phyloP scores from a whole-genome alignment of 2,888 invertebrate genomes.

The Mimas tiliae region DNA sequence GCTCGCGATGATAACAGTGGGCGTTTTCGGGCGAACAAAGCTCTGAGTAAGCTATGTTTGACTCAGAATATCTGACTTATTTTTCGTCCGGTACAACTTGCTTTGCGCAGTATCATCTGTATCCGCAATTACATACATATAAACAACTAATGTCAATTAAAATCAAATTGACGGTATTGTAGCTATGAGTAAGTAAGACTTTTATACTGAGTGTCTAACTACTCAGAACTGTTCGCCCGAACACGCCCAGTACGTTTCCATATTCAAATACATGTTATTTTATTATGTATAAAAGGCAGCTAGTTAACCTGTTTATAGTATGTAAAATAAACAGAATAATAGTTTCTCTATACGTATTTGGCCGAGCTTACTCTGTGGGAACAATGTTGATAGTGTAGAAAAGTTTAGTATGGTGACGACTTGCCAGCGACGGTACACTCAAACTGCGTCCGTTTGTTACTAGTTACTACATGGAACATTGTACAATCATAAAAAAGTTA shows the following conservation, averaged over 20 bases:
- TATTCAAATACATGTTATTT: conserved; percentile 35
- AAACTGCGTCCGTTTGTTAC: conserved; percentile 18
- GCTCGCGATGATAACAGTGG: background rate
- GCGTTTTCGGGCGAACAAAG: no score
- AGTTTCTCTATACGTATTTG: conserved; percentile 48
- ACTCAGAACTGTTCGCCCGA: no score
- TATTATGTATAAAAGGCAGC: conserved; percentile 74
- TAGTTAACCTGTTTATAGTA: conserved; percentile 44
- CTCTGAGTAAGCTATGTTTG: no score
- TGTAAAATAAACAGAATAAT: conserved; percentile 28
- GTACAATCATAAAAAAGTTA: conserved; percentile 6
- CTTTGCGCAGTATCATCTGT: no score
- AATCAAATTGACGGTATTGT: no score
- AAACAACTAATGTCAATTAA: no score
- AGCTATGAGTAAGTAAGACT: no score
- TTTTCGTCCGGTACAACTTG: no score
- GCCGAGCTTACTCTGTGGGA: conserved; percentile 82
- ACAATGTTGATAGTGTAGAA: conserved; percentile 66
- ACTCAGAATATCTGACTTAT: no score
- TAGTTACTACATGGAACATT: background rate
- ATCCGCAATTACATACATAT: no score
- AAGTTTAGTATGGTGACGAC: background rate
- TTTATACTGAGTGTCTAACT: no score
- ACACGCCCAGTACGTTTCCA: background rate
- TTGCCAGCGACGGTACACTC: background rate